These are phyloP conservation scores for Trichonephila clavata DNA, from an alignment of 1,140 invertebrate genomes.

Conservation along the genomic window DNA sequence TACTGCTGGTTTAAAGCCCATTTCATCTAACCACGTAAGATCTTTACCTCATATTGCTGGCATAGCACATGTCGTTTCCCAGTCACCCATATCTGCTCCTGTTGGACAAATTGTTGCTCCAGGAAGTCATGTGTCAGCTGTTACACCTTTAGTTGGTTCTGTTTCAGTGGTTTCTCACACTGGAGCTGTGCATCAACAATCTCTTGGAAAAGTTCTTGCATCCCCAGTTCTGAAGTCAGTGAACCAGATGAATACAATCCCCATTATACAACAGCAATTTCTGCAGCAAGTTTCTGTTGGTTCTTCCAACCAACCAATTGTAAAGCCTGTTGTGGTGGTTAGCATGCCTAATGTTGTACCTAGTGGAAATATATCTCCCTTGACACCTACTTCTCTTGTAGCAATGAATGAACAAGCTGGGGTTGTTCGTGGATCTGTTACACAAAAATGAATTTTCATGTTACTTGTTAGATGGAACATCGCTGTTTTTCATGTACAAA, in stretches of 20 bases:
- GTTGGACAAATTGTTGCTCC: constrained; percentile 71
- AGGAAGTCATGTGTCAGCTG: constrained; percentile 67
- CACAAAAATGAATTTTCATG: constrained; percentile 54
- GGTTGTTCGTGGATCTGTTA: constrained; percentile 44
- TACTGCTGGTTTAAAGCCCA: constrained; percentile 32
- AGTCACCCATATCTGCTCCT: constrained; percentile 70
- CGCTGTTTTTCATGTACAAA: constrained; percentile 9
- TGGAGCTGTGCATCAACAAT: constrained; percentile 61
- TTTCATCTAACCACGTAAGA: constrained; percentile 41
- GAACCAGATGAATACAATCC: constrained; percentile 70
- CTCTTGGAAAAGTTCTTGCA: constrained; percentile 69
- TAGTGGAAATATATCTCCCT: constrained; percentile 36
- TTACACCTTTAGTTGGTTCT: constrained; percentile 66
- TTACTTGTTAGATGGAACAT: constrained; percentile 43
- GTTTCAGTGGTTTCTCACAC: constrained; percentile 74
- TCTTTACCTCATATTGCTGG: constrained; percentile 66
- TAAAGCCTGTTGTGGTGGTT: constrained; percentile 74
- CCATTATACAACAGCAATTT: constrained; percentile 75
- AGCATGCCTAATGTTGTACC: constrained; percentile 73
- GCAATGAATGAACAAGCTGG: constrained; percentile 61
- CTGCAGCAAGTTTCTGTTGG: constrained; percentile 62
- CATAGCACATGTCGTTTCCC: constrained; percentile 71
- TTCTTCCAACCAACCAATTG: constrained; percentile 50
- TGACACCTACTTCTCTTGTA: constrained; percentile 39
- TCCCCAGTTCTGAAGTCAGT: constrained; percentile 74